Base-by-base conservation (phyloP, 2,888 invertebrate species). In the Lasius platythorax region DNA sequence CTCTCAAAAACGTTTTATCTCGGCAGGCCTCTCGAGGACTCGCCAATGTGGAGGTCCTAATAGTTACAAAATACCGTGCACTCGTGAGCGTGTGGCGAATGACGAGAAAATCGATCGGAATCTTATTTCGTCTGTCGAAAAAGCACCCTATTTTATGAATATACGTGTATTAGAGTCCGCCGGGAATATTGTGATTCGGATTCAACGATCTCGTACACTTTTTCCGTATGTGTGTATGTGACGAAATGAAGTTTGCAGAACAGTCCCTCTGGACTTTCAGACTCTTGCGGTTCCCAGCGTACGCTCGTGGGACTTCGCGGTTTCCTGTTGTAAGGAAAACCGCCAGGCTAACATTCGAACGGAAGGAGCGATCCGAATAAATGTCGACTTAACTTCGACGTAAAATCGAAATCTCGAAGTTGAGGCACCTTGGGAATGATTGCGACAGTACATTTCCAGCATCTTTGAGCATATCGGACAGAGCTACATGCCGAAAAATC, bases 161-260 rank as follows among this genome's bases (percentile, higher is more conserved):
- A 72, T 72, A 81, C 79, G 61, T 63, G 72, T 50, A 72, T 81
- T 81, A 72, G 46, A 61, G 72, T 46, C 89, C 89, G 15, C 61
- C 30, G 88, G 85, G 89, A 89, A 85, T 89, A 89, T 88, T 84
- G 88, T 87, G 88, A 90, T 88, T 86, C 87, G 83, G 85, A 85
- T 88, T 87, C 87, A 61, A 78, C 87, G 84, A 87, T 89, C 83
- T 76, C 87, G 79, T 86, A 86, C 88, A 88, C 91, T 85, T 86
- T 85, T 83, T 88, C 88, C 82, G n/a, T 61, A 61, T 85, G 78
- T 85, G 89, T 86, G 78, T 85, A 87, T 86, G 89, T 82, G 85
- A 50, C 85, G 82, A 84, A 89, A 89, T 87, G 89, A 89, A 89
- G 89, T 89, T 89, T 89, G 84, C 85, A 70, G 89, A 89, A 84